Conservation (phyloP, 2,113 vertebrate species). For the Nerophis ophidion region DNA sequence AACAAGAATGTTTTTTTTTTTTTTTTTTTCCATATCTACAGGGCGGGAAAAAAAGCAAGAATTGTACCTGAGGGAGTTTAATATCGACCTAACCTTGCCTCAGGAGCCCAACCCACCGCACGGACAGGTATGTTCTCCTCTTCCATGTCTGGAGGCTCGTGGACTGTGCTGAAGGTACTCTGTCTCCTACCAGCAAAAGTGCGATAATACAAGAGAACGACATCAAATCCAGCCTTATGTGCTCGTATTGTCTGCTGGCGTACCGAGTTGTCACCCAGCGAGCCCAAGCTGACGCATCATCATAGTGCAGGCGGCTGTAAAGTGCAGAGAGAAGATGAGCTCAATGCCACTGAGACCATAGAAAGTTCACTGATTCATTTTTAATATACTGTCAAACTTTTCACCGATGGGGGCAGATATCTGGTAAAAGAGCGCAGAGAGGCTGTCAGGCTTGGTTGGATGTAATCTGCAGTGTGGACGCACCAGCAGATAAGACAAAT, state of each 20-base stretch:
- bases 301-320: neutral
- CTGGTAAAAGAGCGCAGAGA: neutral
- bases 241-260: neutral
- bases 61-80: neutral
- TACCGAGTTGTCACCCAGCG: neutral
- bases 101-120: neutral
- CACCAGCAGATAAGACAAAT: too few species aligned
- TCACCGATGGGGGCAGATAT: neutral
- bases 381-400: constrained; percentile 1
- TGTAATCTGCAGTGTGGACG: too few species aligned
- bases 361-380: constrained; percentile 4
- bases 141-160: neutral
- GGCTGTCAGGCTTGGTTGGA: too few species aligned
- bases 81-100: neutral
- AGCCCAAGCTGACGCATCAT: neutral
- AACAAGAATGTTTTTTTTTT: neutral
- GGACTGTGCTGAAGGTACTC: too few species aligned
- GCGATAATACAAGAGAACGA: neutral
- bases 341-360: neutral
- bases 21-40: neutral
- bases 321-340: neutral
- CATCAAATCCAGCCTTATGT: neutral
- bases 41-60: neutral
- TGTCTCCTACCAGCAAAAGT: neutral
- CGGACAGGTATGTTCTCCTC: neutral